A percentile compares a stretch with the other conserved stretches of the same genome.
phyloP scores from a whole-genome alignment of 2,113 vertebrate genomes.

The Bufo gargarizans region DNA sequence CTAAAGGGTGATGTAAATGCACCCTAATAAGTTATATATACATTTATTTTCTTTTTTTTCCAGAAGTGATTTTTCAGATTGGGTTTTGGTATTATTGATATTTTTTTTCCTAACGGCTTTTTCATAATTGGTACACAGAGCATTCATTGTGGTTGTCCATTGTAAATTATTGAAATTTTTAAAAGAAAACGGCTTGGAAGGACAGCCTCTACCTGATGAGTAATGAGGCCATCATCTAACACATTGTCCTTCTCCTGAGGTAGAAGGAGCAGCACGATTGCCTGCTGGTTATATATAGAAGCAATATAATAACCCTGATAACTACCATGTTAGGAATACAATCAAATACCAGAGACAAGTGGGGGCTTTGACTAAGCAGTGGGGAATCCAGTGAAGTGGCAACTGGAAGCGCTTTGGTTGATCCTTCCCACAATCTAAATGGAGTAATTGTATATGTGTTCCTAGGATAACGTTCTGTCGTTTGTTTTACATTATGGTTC shows the following conservation, averaged over 20 bases:
- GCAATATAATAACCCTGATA: constrained; percentile 42
- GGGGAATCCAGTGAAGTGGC: neutral
- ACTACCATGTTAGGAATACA: constrained; percentile 35
- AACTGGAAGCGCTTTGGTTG: neutral
- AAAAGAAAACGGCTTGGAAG: neutral
- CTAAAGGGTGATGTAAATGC: no score
- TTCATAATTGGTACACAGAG: no score
- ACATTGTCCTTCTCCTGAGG: constrained; percentile 21
- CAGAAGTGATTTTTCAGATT: no score
- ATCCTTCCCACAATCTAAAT: neutral
- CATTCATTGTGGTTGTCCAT: neutral
- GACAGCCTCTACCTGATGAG: constrained; percentile 2
- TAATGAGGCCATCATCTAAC: constrained; percentile 13
- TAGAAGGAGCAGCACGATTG: constrained; percentile 6
- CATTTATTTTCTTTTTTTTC: no score
- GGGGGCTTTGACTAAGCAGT: neutral
- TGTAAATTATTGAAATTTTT: neutral
- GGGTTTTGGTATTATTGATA: no score
- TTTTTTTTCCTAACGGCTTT: no score
- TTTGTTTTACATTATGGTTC: neutral
- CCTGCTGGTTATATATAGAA: constrained; percentile 49
- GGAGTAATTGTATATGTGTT: neutral
- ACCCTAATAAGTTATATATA: no score
- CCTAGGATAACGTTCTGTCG: neutral
- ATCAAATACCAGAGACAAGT: constrained; percentile 51